phyloP scores from a whole-genome alignment of 2,113 vertebrate genomes.

The Ia io region DNA sequence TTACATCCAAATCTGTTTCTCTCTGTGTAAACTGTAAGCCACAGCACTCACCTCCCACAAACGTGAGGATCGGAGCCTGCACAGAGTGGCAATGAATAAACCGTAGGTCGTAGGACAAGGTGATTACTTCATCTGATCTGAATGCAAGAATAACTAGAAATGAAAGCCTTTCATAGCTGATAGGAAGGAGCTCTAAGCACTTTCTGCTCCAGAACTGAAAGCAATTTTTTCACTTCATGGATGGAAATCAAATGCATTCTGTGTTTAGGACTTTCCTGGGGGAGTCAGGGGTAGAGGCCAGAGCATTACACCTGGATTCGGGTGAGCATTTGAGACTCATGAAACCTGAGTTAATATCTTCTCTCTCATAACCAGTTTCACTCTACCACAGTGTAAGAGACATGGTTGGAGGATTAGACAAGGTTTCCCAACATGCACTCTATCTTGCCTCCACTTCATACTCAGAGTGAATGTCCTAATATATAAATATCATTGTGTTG shows the following conservation, averaged over 20 bases:
- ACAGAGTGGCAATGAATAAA: background rate
- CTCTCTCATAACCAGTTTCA: background rate
- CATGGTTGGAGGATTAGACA: background rate
- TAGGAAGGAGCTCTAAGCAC: background rate
- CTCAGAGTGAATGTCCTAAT: background rate
- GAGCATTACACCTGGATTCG: background rate
- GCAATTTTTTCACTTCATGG: background rate
- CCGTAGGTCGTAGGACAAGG: background rate
- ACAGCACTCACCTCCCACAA: background rate
- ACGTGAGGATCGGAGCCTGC: background rate
- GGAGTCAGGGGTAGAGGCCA: too few species aligned
- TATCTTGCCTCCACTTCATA: fast-evolving
- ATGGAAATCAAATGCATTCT: background rate
- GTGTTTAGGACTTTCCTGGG: fast-evolving
- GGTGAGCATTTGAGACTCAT: background rate
- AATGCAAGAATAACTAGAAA: background rate
- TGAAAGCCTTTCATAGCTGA: background rate
- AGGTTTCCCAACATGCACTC: too few species aligned
- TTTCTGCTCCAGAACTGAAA: background rate
- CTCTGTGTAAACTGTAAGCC: background rate
- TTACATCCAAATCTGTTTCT: background rate
- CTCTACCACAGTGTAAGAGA: too few species aligned
- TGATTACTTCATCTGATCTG: background rate
- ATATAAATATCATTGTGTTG: fast-evolving
- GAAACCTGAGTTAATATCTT: background rate